These are phyloP conservation scores for Pogonomyrmex californicus DNA, from an alignment of 1,140 invertebrate species.

Conservation along the genomic window DNA sequence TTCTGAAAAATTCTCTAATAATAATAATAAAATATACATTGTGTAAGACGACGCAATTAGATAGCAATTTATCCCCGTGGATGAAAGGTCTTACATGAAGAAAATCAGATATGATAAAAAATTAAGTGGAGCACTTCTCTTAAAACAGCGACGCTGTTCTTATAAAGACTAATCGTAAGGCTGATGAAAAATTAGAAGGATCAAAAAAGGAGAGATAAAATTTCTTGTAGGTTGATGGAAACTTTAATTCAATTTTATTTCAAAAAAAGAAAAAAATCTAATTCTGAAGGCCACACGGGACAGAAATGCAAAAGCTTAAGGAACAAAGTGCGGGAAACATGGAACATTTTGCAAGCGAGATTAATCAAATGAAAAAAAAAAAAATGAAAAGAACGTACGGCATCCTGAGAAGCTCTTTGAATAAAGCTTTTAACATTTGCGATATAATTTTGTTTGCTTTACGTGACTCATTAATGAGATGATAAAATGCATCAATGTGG, in stretches of 20 bases:
- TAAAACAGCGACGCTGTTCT: conserved; percentile 27
- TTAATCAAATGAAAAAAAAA: conserved; percentile 35
- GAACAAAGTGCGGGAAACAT: conserved; percentile 20
- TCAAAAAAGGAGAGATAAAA: conserved; percentile 26
- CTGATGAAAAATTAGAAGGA: conserved; percentile 48
- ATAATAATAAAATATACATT: conserved; percentile 33
- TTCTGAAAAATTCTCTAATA: neutral
- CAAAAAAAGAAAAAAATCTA: neutral
- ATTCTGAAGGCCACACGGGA: conserved; percentile 7
- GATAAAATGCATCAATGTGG: conserved; percentile 19
- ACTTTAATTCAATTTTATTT: conserved; percentile 48
- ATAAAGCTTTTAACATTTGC: conserved; percentile 53
- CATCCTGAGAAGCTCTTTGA: neutral
- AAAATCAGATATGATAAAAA: conserved; percentile 25
- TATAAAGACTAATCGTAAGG: conserved; percentile 44
- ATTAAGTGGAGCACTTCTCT: conserved; percentile 29
- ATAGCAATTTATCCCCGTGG: conserved; percentile 7
- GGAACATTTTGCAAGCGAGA: conserved; percentile 45
- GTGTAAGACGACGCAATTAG: conserved; percentile 30
- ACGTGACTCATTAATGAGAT: conserved; percentile 43
- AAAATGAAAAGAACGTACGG: conserved; percentile 30
- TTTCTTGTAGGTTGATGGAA: conserved; percentile 34
- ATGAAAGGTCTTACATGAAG: conserved; percentile 16
- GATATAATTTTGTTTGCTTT: conserved; percentile 16
- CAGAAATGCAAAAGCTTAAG: conserved; percentile 26